phyloP scores from a whole-genome alignment of 1,140 invertebrate species.

The Neodiprion pinetum region DNA sequence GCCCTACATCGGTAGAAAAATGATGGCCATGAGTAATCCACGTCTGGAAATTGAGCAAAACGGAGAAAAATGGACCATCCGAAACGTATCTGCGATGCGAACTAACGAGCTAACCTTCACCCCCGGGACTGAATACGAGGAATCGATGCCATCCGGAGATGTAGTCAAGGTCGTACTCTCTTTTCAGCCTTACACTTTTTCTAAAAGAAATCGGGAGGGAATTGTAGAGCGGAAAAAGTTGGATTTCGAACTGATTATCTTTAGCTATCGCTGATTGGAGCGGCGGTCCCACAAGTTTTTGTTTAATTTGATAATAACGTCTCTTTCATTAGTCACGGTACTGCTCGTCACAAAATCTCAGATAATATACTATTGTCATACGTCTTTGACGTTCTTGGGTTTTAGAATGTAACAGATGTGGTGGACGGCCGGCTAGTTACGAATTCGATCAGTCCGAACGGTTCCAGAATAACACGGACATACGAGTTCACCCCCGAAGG shows the following conservation, averaged over 20 bases:
- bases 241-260: slow-evolving; percentile 64
- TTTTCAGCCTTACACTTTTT: slow-evolving; percentile 20
- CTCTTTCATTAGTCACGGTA: background rate
- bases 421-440: slow-evolving; percentile 63
- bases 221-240: slow-evolving; percentile 43
- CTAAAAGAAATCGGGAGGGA: slow-evolving; percentile 55
- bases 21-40: slow-evolving; percentile 68
- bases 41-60: slow-evolving; percentile 65
- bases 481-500: slow-evolving; percentile 66
- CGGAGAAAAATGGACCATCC: slow-evolving; percentile 66
- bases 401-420: slow-evolving; percentile 51
- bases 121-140: slow-evolving; percentile 50
- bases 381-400: too few species aligned
- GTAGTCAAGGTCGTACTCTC: slow-evolving; percentile 45
- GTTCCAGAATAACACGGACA: slow-evolving; percentile 60
- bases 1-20: slow-evolving; percentile 68
- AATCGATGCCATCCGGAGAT: slow-evolving; percentile 51
- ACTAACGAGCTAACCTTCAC: slow-evolving; percentile 46
- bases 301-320: slow-evolving; percentile 16
- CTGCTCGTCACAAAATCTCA: background rate
- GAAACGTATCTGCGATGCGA: slow-evolving; percentile 59
- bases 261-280: slow-evolving; percentile 55
- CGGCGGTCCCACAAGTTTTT: background rate
- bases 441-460: slow-evolving; percentile 60
- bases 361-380: background rate